phyloP scores from a whole-genome alignment of 2,113 vertebrate genomes.

The Atractosteus spatula region DNA sequence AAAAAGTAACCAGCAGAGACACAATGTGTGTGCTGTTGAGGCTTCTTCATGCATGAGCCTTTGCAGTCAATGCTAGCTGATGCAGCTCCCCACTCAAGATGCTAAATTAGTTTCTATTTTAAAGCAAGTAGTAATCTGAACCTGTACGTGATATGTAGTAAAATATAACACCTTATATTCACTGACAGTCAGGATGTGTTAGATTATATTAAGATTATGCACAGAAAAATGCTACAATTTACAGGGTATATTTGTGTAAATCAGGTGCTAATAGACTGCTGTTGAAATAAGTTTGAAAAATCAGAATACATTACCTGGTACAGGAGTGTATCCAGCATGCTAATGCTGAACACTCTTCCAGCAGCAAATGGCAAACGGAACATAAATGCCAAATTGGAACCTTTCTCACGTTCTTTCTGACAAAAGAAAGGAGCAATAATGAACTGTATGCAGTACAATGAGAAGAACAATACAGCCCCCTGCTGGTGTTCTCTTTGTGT shows the following conservation, averaged over 20 bases:
- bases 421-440: slow-evolving; percentile 18
- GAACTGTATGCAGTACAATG: background rate
- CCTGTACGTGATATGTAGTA: no score
- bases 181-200: background rate
- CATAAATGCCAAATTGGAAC: slow-evolving; percentile 84
- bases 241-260: background rate
- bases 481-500: background rate
- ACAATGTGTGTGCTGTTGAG: no score
- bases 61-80: no score
- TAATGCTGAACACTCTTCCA: slow-evolving; percentile 83
- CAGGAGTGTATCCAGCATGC: slow-evolving; percentile 81
- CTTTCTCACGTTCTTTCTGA: slow-evolving; percentile 82
- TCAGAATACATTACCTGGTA: slow-evolving; percentile 69
- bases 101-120: no score
- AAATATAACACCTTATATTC: no score
- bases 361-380: slow-evolving; percentile 82
- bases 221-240: background rate
- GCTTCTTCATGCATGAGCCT: no score
- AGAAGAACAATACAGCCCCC: background rate
- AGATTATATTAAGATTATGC: background rate
- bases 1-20: no score
- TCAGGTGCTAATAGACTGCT: slow-evolving; percentile 1
- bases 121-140: no score
- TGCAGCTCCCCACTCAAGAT: no score
- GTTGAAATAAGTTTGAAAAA: background rate